Conservation (phyloP, 2,113 vertebrate genomes). For the Perca flavescens region DNA sequence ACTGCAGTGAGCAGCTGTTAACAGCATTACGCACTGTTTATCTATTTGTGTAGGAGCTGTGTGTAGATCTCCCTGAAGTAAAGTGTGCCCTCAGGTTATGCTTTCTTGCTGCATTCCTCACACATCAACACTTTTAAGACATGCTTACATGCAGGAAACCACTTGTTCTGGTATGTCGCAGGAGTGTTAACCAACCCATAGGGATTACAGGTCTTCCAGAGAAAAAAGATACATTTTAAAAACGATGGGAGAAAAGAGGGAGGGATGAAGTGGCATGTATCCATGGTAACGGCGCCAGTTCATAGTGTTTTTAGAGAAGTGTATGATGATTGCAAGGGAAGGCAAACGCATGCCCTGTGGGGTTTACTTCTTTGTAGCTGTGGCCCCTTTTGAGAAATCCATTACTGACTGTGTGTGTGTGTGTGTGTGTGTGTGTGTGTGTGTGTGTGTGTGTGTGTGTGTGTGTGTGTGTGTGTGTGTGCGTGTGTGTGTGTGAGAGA, state of each 20-base stretch:
- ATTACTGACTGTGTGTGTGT: constrained; percentile 40
- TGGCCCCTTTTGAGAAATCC: constrained; percentile 43
- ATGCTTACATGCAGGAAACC: constrained; percentile 38
- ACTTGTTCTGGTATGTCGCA: constrained; percentile 58
- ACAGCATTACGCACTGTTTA: constrained; percentile 5
- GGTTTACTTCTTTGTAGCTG: constrained; percentile 55
- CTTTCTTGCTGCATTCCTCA: constrained; percentile 54
- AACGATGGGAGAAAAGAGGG: constrained; percentile 37
- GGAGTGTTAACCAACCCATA: constrained; percentile 20
- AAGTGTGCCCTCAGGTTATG: constrained; percentile 51
- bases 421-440: constrained; percentile 3
- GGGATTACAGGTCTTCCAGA: constrained; percentile 34
- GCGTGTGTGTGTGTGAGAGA: neutral
- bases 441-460: neutral
- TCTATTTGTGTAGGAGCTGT: constrained; percentile 26
- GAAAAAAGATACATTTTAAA: constrained; percentile 19
- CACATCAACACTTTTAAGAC: constrained; percentile 8
- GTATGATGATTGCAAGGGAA: constrained; percentile 66
- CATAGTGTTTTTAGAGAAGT: constrained; percentile 53
- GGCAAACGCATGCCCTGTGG: constrained; percentile 67
- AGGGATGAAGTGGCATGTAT: constrained; percentile 47
- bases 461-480: constrained; percentile 1
- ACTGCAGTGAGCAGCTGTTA: constrained; percentile 27
- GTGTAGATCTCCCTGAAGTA: constrained; percentile 26
- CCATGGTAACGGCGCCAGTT: constrained; percentile 61